These are phyloP conservation scores for Diorhabda elongata DNA, from an alignment of 1,140 invertebrate genomes.

Conservation along the genomic window DNA sequence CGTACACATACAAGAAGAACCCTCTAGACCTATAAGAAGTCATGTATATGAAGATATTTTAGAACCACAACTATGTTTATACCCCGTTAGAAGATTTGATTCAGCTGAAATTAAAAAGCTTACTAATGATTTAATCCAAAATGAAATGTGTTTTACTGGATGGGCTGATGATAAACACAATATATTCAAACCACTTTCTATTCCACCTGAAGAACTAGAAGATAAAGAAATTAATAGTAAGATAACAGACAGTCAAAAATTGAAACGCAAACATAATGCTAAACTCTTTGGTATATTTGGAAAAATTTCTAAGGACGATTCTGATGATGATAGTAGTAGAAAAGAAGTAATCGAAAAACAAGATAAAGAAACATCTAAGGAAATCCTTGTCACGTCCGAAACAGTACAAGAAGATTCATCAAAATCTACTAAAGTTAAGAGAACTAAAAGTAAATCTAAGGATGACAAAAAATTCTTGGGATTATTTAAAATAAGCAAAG, in stretches of 20 bases:
- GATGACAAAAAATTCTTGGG: constrained; percentile 25
- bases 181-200: constrained; percentile 2
- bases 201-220: background rate
- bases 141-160: constrained; percentile 34
- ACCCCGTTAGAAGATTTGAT: constrained; percentile 9
- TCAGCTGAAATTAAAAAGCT: constrained; percentile 29
- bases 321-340: constrained; percentile 9
- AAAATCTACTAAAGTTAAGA: constrained; percentile 23
- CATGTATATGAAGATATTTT: constrained; percentile 38
- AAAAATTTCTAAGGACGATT: constrained; percentile 35
- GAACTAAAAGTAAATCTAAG: constrained; percentile 22
- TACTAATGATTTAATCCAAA: constrained; percentile 40
- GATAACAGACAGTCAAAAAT: constrained; percentile 27
- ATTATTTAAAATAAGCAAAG: constrained; percentile 21
- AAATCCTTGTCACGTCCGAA: constrained; percentile 12
- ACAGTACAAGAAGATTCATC: constrained; percentile 19
- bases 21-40: constrained; percentile 30
- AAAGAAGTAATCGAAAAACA: constrained; percentile 43
- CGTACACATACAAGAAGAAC: constrained; percentile 26
- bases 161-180: constrained; percentile 25
- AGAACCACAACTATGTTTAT: constrained; percentile 24
- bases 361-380: constrained; percentile 41
- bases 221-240: background rate
- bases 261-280: constrained; percentile 27
- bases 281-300: constrained; percentile 38